Evolutionary conservation across 1,140 invertebrate genomes (phyloP).

Genomic region (Wiebesia pumilae): DNA sequence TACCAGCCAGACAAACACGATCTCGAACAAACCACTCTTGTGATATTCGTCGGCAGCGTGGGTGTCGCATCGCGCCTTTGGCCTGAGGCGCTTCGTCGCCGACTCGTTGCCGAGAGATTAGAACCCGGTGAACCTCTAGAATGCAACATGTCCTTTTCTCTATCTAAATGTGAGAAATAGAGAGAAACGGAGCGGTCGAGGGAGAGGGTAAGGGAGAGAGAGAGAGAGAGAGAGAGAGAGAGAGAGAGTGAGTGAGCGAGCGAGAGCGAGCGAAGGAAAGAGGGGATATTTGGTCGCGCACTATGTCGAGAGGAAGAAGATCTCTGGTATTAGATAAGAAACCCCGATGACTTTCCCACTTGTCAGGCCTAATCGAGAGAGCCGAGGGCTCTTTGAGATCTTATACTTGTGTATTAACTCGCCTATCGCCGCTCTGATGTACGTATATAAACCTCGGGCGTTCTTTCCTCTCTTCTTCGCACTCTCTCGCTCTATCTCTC

Average conservation of each 20-base stretch:
- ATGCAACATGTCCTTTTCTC: neutral
- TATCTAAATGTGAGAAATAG: no score
- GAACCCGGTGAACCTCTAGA: constrained; percentile 22
- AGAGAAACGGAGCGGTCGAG: no score
- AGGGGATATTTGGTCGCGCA: neutral
- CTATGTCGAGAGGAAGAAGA: constrained; percentile 35
- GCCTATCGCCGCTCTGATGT: constrained; percentile 7
- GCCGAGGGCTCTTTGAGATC: constrained; percentile 3
- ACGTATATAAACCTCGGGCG: neutral
- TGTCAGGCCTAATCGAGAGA: constrained; percentile 56
- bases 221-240: neutral
- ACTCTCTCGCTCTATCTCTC: neutral
- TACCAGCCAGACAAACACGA: constrained; percentile 23
- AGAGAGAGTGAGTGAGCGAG: no score
- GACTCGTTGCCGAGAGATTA: constrained; percentile 38
- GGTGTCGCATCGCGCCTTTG: neutral
- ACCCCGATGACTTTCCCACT: constrained; percentile 58
- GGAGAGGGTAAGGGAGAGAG: no score
- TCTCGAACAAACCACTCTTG: constrained; percentile 22
- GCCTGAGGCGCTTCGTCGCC: neutral
- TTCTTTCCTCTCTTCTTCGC: neutral
- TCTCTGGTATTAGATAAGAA: constrained; percentile 32
- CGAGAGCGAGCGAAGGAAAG: neutral
- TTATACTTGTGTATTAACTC: neutral
- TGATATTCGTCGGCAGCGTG: neutral